Evolutionary conservation across 1,140 invertebrate genomes (phyloP).

Genomic region (Macrotrachela quadricornifera): DNA sequence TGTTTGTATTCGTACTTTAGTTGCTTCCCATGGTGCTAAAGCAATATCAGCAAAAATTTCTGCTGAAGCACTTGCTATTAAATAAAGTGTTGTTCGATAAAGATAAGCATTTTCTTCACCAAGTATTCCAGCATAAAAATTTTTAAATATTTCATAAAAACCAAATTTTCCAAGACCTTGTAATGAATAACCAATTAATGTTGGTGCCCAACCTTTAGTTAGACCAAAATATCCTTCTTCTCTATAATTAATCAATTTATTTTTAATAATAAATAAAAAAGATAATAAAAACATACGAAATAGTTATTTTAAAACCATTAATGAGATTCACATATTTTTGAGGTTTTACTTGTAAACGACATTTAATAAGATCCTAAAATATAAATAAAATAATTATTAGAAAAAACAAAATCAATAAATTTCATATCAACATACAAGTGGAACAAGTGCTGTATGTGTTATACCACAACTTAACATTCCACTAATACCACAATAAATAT

Average conservation of each 20-base stretch:
- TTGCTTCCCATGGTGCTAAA: conserved; percentile 89
- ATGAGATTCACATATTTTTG: conserved; percentile 23
- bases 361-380: conserved; percentile 88
- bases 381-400: too few species aligned
- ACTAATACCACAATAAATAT: conserved; percentile 74
- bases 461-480: conserved; percentile 84
- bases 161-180: conserved; percentile 52
- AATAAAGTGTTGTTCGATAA: conserved; percentile 73
- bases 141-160: conserved; percentile 71
- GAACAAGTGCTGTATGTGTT: conserved; percentile 60
- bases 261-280: too few species aligned
- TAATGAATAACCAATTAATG: conserved; percentile 83
- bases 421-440: conserved; percentile 42
- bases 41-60: conserved; percentile 99
- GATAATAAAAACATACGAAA: conserved; percentile 9
- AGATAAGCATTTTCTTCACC: conserved; percentile 82
- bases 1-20: conserved; percentile 89
- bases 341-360: conserved; percentile 66
- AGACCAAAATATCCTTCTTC: conserved; percentile 75
- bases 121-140: conserved; percentile 55
- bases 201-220: conserved; percentile 90
- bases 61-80: conserved; percentile 81
- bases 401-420: too few species aligned
- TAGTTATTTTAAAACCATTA: conserved; percentile 26
- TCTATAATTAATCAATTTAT: background rate